Conservation (phyloP, 2,797 vertebrate genomes). For the Molossus alvarezi region DNA sequence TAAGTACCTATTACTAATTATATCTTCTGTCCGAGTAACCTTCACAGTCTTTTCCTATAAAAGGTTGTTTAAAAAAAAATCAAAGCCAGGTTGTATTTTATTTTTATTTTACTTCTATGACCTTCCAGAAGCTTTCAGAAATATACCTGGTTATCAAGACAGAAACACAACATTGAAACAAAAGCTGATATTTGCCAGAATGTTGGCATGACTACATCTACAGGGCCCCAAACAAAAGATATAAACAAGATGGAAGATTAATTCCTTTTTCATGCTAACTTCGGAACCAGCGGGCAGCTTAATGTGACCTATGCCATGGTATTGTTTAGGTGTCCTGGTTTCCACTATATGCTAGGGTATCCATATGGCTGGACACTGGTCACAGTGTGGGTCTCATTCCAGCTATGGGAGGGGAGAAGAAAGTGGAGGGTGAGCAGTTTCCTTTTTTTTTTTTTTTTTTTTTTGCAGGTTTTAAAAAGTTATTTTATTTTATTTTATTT, state of each 20-base stretch:
- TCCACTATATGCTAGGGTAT: background rate
- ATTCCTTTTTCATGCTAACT: conserved; percentile 15
- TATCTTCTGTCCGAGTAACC: background rate
- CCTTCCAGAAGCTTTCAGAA: conserved; percentile 3
- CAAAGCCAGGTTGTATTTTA: conserved; percentile 25
- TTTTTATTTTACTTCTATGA: conserved; percentile 19
- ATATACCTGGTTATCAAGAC: background rate
- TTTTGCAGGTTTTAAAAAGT: no score
- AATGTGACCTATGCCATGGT: background rate
- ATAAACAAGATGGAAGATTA: background rate
- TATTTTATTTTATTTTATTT: no score
- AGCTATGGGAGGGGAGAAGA: background rate
- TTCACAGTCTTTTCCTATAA: background rate
- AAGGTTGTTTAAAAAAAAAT: background rate
- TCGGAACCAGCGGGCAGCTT: background rate
- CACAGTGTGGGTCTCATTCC: background rate
- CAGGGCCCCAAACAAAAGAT: background rate
- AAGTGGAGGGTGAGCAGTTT: background rate
- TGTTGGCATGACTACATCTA: background rate
- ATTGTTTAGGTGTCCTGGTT: background rate
- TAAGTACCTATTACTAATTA: background rate
- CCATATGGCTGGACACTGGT: background rate
- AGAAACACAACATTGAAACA: background rate
- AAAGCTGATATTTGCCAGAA: background rate
- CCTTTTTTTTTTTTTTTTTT: no score